These are phyloP conservation scores for Passer domesticus DNA, from an alignment of 2,113 vertebrate species.

Conservation along the genomic window DNA sequence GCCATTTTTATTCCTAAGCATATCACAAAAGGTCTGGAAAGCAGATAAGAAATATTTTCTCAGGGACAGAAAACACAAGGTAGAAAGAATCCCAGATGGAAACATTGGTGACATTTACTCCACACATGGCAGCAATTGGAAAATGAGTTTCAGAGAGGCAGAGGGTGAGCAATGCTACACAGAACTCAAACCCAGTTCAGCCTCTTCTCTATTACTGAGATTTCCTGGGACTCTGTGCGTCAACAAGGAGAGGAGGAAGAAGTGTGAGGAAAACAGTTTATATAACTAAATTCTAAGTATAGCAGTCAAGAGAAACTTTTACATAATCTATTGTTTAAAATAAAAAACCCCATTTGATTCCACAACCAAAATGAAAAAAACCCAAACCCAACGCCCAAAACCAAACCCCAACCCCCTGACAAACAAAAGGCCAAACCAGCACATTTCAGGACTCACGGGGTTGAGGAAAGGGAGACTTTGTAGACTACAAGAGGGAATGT, in stretches of 20 bases:
- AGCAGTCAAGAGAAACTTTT: slow-evolving; percentile 19
- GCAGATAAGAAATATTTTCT: slow-evolving; percentile 8
- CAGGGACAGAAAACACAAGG: slow-evolving; percentile 28
- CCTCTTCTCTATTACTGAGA: not conserved
- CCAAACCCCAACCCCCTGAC: not conserved
- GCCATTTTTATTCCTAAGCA: not conserved
- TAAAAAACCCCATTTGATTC: not conserved
- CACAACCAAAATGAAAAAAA: not conserved
- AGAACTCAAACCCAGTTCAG: slow-evolving; percentile 5
- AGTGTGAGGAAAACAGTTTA: slow-evolving; percentile 53
- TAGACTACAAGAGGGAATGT: not conserved
- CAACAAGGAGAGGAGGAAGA: slow-evolving; percentile 20
- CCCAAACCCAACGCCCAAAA: not conserved
- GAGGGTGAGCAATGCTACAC: not conserved
- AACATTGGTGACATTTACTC: slow-evolving; percentile 17
- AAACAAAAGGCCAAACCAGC: slow-evolving; percentile 4
- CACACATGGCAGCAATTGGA: not conserved
- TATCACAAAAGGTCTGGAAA: not conserved
- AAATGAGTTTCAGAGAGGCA: slow-evolving; percentile 35
- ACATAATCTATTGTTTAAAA: slow-evolving; percentile 22
- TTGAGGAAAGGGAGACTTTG: not conserved
- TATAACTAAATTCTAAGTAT: slow-evolving; percentile 36
- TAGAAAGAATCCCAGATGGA: slow-evolving; percentile 38
- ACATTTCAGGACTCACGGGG: not conserved
- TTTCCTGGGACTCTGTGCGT: not conserved